Evolutionary conservation across 2,888 invertebrate genomes (phyloP).

Genomic region (Dryomyza anilis): DNA sequence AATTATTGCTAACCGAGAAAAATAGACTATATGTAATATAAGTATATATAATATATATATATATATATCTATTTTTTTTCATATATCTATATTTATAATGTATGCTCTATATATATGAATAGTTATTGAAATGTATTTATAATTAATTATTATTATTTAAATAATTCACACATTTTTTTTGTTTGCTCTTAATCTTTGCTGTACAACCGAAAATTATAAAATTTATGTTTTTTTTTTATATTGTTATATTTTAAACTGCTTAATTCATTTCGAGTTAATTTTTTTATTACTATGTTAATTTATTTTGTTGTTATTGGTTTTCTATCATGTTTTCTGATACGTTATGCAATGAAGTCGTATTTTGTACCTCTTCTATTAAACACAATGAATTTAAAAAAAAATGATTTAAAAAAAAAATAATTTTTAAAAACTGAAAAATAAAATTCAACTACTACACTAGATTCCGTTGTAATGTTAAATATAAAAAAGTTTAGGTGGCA

Average conservation of each 20-base stretch:
- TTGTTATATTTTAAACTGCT: too few species aligned
- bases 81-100: constrained; percentile 2
- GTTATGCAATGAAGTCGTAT: constrained; percentile 21
- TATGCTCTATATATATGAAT: constrained; percentile 16
- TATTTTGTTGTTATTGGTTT: too few species aligned
- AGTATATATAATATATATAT: constrained; percentile 7
- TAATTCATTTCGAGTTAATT: neutral
- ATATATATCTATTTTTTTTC: neutral
- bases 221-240: neutral
- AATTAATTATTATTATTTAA: constrained; percentile 10
- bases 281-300: too few species aligned
- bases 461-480: too few species aligned
- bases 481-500: too few species aligned
- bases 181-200: constrained; percentile 20
- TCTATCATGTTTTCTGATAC: constrained; percentile 22
- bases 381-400: too few species aligned
- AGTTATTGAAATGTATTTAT: constrained; percentile 9
- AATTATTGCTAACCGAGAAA: constrained; percentile 28
- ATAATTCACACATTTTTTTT: constrained; percentile 19
- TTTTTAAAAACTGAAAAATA: too few species aligned
- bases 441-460: too few species aligned
- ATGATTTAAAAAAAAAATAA: too few species aligned
- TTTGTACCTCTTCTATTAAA: constrained; percentile 1
- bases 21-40: constrained; percentile 20
- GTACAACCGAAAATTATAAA: constrained; percentile 15